Base-by-base conservation (phyloP, 2,113 vertebrate species). In the Microtus pennsylvanicus region DNA sequence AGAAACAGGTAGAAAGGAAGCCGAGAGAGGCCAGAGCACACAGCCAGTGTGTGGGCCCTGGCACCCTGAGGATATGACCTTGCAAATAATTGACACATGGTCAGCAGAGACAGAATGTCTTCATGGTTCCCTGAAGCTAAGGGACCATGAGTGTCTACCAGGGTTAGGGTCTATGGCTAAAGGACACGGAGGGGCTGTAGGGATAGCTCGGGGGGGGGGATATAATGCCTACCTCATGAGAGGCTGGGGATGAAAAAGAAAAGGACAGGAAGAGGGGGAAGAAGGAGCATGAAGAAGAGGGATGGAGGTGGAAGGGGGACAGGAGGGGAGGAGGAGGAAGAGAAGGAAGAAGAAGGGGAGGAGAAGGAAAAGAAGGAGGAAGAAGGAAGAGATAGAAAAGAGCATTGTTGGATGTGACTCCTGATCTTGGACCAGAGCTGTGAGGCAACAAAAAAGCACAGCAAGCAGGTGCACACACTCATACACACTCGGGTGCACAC, bases 21-120 rank as follows among this genome's bases (percentile, higher is more conserved):
- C 38, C 3, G 8, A 16, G 82, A 67, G 26, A 86, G 38, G 38
- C 16, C 42, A 69, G 33, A 47, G 42, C 5, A 38, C 35, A 61
- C n/a, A 12, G 52, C 38, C 7, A 50, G 74, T 2, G 35, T 0
- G 0, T 0, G 35, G 45, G 45, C 72, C n/a, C 35, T 1, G 16
- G 70, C 11, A 8, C 65, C 47, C 47, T 50, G 65, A 69, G 22
- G 21, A 42, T 82, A 42, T 82, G 87, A 65, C 55, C 42, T 5
- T 30, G 35, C 7, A 24, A 7, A 11, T 19, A 90, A 72, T 26
- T 9, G 42, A 80, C 7, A n/a, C 19, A 21, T 8, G 9, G 24
- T 50, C n/a, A 65, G 61, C 45, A 72, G 61, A 91, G 83, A 30
- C 0, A 58, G 74, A 30, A 50, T 8, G 10, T 35, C 13, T 33